These are phyloP conservation scores for Aurelia sp. DNA, from an alignment of 30 jellyfish, hydroid and myxozoan species.

Conservation along the genomic window DNA sequence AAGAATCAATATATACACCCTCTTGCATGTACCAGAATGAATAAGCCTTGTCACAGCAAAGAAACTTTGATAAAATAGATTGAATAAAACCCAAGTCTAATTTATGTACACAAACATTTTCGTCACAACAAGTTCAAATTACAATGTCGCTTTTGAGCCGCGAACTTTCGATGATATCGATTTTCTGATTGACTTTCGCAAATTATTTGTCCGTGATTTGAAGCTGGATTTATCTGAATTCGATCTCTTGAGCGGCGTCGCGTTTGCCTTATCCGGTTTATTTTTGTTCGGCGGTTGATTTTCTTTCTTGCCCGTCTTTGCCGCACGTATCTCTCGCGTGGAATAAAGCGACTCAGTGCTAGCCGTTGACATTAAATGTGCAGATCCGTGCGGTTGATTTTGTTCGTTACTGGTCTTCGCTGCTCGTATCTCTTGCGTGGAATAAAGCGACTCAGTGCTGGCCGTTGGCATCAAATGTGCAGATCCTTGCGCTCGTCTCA, in stretches of 20 bases:
- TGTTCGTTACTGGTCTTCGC: conserved; percentile 10
- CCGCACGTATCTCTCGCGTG: not conserved
- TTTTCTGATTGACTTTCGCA: conserved; percentile 48
- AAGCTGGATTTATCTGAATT: conserved; percentile 43
- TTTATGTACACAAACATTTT: too few relatives aligned
- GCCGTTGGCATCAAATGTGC: conserved; percentile 29
- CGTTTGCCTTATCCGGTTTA: not conserved
- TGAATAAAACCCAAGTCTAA: too few relatives aligned
- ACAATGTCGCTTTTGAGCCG: conserved; percentile 39
- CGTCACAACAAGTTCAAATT: not conserved
- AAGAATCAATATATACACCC: too few relatives aligned
- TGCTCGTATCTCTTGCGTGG: not conserved
- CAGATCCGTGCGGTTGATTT: conserved; percentile 53
- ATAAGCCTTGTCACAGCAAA: too few relatives aligned
- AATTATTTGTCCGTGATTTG: conserved; percentile 56
- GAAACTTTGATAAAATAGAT: too few relatives aligned
- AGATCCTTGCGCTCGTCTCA: conserved; percentile 67
- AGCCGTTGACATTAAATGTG: conserved; percentile 19
- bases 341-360: conserved; percentile 37
- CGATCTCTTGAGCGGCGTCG: conserved; percentile 53
- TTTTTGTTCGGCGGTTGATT: not conserved
- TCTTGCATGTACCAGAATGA: too few relatives aligned
- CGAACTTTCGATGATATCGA: conserved; percentile 64
- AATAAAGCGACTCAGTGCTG: conserved; percentile 34
- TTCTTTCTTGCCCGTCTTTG: not conserved